These are phyloP conservation scores for Bombus waltoni DNA, from an alignment of 1,140 invertebrate species.

Conservation along the genomic window DNA sequence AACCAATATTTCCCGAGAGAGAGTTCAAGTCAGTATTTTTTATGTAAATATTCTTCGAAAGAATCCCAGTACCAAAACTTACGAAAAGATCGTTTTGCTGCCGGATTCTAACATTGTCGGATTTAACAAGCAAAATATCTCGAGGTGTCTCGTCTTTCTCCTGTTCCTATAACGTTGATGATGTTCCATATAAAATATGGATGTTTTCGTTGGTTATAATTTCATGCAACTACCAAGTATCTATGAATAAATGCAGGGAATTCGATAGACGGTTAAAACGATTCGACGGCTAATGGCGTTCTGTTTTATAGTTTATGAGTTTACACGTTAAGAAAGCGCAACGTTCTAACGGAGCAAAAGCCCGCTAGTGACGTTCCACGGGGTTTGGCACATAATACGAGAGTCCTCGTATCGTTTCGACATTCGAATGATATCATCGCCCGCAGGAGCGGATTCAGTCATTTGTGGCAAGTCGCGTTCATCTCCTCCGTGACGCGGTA, in stretches of 20 bases:
- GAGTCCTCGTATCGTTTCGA: constrained; percentile 63
- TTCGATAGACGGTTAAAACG: too few relatives aligned
- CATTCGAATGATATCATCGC: constrained; percentile 69
- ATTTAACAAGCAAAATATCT: not conserved
- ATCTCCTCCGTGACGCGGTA: constrained; percentile 38
- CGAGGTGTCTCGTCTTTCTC: not conserved
- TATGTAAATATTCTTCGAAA: not conserved
- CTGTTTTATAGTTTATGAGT: not conserved
- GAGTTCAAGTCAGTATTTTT: too few relatives aligned
- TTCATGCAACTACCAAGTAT: not conserved
- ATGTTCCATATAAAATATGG: too few relatives aligned
- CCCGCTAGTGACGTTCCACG: constrained; percentile 39
- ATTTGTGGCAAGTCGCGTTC: constrained; percentile 50
- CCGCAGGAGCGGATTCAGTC: constrained; percentile 63
- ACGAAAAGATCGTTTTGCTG: not conserved
- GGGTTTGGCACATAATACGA: constrained; percentile 33
- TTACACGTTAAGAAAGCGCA: not conserved
- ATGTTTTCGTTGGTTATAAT: not conserved
- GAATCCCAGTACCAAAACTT: not conserved
- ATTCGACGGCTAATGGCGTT: not conserved
- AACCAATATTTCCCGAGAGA: too few relatives aligned
- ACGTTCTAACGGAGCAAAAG: constrained; percentile 24
- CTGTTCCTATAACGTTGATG: too few relatives aligned
- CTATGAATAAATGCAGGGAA: not conserved
- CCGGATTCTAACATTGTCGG: not conserved